Evolutionary conservation across 2,888 invertebrate species (phyloP), one percentile per base, ranked within the genome.

Genomic region (Drosophila prolongata): DNA sequence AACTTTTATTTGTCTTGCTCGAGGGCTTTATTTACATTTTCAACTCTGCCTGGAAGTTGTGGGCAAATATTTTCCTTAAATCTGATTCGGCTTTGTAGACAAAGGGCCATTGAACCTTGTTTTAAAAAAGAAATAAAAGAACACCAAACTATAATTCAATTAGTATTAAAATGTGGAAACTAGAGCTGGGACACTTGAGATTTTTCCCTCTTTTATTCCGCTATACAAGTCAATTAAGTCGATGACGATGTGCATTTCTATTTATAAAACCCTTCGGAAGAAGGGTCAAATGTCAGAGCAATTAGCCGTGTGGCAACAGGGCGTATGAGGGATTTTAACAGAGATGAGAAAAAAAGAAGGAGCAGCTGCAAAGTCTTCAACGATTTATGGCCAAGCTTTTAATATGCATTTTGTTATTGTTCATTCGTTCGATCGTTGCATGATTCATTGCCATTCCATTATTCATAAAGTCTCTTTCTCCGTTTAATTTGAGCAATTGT

Each of bases 371-470:
- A 16, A 52, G 55, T 57, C 30, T 50, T 35, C 11, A 27, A 35
- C 52, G 37, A 62, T 84, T 69, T 73, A 70, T 69, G 38, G 44
- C 30, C 49, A 57, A 30, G 50, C 62, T 46, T 72, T 79, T 72
- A 78, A 69, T 66, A 60, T 81, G 65, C 53, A 62, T 77, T 86
- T 80, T 79, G 60, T 69, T 66, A 65, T 56, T 70, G 27, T 70
- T 49, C 37, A 44, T 30, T 55, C 37, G 49, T 62, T 69, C 43
- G 57, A 57, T 55, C 60, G 35, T 62, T 40, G 55, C 42, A 69
- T 84, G 68, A 84, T 52, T 87, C 82, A 81, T 75, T 19, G 64
- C 14, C 53, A 46, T 53, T 37, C 61, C 79, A 71, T 69, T 76
- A 74, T 84, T 70, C 73, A 84, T 64, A 16, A 47, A 34, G 16